Base-by-base conservation (phyloP, 92 coral and sea anemone species). In the Diadumene lineata region DNA sequence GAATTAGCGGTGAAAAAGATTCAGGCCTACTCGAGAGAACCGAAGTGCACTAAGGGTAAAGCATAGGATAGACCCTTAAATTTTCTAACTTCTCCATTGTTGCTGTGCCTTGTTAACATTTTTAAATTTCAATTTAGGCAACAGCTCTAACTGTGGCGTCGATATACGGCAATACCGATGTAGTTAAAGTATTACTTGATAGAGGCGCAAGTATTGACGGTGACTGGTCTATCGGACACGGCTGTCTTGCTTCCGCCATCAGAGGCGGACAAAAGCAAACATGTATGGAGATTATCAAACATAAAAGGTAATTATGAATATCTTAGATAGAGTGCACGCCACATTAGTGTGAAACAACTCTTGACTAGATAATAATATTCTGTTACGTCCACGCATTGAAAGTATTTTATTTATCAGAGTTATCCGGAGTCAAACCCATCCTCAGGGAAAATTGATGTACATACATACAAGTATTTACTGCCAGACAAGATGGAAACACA, bases 181-280 rank as follows among this genome's bases (percentile, higher is more conserved):
- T 73, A 16, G 87, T 90, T 8, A 79, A 68, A 33, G 48, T 84
- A 66, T 66, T 90, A 58, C 75, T 90, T 29, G 85, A 90, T 64
- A 86, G 84, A 17, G 96, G 87, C 22, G 92, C 89, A 7, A 31
- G 68, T n/a, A 66, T 87, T 56, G 68, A 63, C 25, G 80, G 58
- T 55, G 30, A 76, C 28, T 72, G 76, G n/a, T 38, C 55, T 1
- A 83, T 84, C 33, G 96, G 92, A 16, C 46, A 31, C 7, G 91
- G 91, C 51, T 87, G 96, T 50, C 81, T 90, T 60, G 92, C 75
- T 31, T 68, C 87, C 1, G 96, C 96, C 31, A 81, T 87, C 55
- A 60, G 43, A 11, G 87, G 82, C 26, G 50, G 68, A 0, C 73
- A 78, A 21, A 69, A 63, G 26, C 85, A 84, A 7, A 79, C 81